Evolutionary conservation across 2,113 vertebrate species (phyloP), one percentile per base, ranked within the genome.

Genomic region (Oreamnos americanus): DNA sequence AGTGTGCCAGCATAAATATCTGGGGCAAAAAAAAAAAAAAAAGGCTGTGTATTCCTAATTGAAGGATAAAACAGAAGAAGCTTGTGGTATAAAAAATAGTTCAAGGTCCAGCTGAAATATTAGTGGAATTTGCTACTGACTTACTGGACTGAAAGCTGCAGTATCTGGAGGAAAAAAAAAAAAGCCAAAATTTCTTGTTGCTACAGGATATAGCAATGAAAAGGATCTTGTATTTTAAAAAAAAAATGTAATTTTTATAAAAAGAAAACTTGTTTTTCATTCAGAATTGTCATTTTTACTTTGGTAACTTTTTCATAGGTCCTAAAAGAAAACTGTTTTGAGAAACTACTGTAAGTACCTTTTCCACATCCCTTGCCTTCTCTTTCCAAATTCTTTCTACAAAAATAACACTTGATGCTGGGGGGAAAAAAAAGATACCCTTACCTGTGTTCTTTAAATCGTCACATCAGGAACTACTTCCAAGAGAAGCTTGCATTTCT

Each of bases 191-290:
- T 98, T 98, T 98, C 98, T 99, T 99, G 98, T 99, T 99, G 98
- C 98, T 98, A 98, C 98, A 98, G 99, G 98, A 98, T 98, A 98
- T 98, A 97, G 98, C 98, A 98, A 98, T 99, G 98, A 98, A 99
- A 99, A 98, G 99, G 98, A 98, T 99, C 99, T 99, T 98, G 99
- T 99, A 99, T 99, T 99, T 99, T 99, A 99, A 99, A 99, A 97
- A 96, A 96, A 94, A 99, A 98, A 98, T 98, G 98, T 99, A 99
- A 99, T 99, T 99, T 99, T 99, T 99, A 99, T 99, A 99, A 98
- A 98, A 99, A 98, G 98, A 98, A 55, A 98, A 98, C 98, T 98
- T 99, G 99, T 99, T 98, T 99, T 99, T 99, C 99, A 99, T 99
- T 99, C 99, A 99, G 98, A 99, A 98, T 98, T 98, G 99, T 99